phyloP scores from a whole-genome alignment of 2,797 vertebrate species.

The Peromyscus nudipes region DNA sequence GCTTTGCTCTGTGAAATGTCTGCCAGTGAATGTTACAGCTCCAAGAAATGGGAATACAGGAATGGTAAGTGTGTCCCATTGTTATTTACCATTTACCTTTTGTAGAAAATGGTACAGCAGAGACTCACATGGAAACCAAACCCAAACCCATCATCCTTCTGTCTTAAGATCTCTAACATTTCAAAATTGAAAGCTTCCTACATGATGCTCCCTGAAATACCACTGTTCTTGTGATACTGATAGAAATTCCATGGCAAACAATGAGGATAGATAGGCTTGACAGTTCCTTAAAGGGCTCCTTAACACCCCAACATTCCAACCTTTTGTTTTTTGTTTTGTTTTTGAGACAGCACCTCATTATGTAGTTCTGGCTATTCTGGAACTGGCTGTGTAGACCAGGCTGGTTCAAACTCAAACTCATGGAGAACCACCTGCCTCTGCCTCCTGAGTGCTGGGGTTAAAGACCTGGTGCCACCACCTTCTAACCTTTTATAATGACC shows the following conservation, averaged over 20 bases:
- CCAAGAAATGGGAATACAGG: background rate
- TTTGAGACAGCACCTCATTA: background rate
- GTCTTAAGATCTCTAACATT: background rate
- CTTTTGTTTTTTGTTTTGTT: background rate
- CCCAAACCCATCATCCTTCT: background rate
- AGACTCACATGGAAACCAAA: background rate
- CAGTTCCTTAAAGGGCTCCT: background rate
- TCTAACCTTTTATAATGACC: conserved; percentile 26
- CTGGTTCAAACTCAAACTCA: background rate
- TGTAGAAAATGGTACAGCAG: background rate
- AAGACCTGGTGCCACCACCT: background rate
- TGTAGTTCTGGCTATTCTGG: background rate
- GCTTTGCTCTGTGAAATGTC: background rate
- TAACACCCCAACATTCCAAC: background rate
- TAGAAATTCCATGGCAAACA: background rate
- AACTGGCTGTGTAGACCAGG: background rate
- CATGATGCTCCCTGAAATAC: background rate
- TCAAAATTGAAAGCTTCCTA: background rate
- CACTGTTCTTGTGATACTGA: background rate
- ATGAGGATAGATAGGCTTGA: background rate
- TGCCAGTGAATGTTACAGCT: background rate
- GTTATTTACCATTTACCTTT: background rate
- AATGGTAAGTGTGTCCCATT: background rate
- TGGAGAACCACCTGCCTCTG: background rate
- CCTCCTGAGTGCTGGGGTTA: background rate